phyloP scores from a whole-genome alignment of 2,113 vertebrate genomes.

The Zingel zingel region DNA sequence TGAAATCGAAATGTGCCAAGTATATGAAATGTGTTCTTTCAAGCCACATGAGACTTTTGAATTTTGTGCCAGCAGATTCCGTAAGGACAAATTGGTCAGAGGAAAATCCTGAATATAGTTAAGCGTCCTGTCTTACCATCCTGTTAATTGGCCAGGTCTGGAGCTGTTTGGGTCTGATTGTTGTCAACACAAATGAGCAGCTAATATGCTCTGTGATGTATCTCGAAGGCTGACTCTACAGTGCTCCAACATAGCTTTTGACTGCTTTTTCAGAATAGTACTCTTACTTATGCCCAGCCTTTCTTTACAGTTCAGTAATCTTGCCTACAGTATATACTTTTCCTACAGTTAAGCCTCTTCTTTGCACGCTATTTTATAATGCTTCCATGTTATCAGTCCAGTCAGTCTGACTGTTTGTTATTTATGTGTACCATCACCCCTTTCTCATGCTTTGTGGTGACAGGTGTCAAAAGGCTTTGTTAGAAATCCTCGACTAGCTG shows the following conservation, averaged over 20 bases:
- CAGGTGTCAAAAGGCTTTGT: slow-evolving; percentile 61
- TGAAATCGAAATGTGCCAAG: background rate
- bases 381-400: slow-evolving; percentile 53
- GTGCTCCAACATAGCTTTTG: slow-evolving; percentile 3
- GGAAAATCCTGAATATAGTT: slow-evolving; percentile 29
- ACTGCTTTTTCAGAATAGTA: slow-evolving; percentile 19
- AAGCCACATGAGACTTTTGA: slow-evolving; percentile 2
- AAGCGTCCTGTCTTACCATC: slow-evolving; percentile 36
- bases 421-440: slow-evolving; percentile 60
- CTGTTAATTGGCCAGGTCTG: slow-evolving; percentile 55
- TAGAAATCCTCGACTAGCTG: slow-evolving; percentile 42
- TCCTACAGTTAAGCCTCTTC: slow-evolving; percentile 12
- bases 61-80: slow-evolving; percentile 18
- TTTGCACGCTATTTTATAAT: slow-evolving; percentile 39
- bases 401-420: slow-evolving; percentile 67
- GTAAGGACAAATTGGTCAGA: slow-evolving; percentile 8
- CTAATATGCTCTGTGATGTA: slow-evolving; percentile 50
- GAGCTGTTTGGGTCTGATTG: slow-evolving; percentile 40
- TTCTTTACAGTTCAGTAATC: slow-evolving; percentile 32
- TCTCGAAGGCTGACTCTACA: slow-evolving; percentile 22
- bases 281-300: background rate
- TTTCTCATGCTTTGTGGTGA: slow-evolving; percentile 45
- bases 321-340: slow-evolving; percentile 5
- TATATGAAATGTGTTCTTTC: background rate
- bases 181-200: slow-evolving; percentile 63